Percentiles rank a stretch among this genome's conserved stretches.
Conservation (phyloP, 23 tunicate species). For the Botrylloides violaceus region DNA sequence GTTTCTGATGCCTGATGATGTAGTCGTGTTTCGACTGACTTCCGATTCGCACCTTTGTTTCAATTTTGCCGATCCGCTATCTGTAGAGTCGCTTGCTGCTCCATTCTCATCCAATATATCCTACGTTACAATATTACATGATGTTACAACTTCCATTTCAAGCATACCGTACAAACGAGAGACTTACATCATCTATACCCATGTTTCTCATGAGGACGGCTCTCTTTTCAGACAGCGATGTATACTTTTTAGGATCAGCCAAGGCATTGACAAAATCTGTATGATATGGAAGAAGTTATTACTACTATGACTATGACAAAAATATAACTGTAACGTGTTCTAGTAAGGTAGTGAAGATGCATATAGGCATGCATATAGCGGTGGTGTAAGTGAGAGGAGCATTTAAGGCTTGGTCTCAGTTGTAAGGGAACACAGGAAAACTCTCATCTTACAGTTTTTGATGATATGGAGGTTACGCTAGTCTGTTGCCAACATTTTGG, state of each 20-base stretch:
- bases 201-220: slow-evolving; percentile 51
- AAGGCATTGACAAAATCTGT: slow-evolving; percentile 69
- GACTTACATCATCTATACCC: slow-evolving; percentile 48
- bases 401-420: no score
- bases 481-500: no score
- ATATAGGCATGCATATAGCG: no score
- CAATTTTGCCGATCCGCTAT: neutral
- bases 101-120: neutral
- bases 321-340: no score
- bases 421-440: no score
- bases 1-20: neutral
- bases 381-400: no score
- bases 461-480: no score
- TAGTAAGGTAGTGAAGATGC: no score
- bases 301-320: no score
- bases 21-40: slow-evolving; percentile 8
- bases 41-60: neutral
- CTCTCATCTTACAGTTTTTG: no score
- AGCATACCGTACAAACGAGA: no score
- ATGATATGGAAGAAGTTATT: no score
- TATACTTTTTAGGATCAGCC: slow-evolving; percentile 80
- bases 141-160: neutral
- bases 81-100: neutral
- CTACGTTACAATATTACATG: neutral
- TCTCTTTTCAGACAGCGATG: slow-evolving; percentile 40